Evolutionary conservation across 1,140 invertebrate genomes (phyloP), one percentile per base, ranked within the genome.

Genomic region (Ruditapes philippinarum): DNA sequence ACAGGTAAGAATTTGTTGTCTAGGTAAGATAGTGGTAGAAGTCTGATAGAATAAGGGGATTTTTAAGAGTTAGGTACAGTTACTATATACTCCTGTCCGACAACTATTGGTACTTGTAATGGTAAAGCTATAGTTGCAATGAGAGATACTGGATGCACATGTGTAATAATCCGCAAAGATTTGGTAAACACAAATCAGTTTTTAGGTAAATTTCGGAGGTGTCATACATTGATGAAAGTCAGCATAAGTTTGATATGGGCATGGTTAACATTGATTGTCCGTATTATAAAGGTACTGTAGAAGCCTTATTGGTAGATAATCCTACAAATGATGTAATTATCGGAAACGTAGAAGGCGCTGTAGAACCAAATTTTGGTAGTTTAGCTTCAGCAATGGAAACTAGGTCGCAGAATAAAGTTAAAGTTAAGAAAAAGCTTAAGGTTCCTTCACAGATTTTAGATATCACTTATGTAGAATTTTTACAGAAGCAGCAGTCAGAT

Each of bases 131-230:
- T 84, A 0, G 36, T 19, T 0, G 88, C 89, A 31, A 31, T 91
- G 28, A 82, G 83, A 57, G 90, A 91, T 92, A n/a, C n/a, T n/a
- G n/a, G n/a, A n/a, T n/a, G 90, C 88, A 88, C 60, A 40, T 31
- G 90, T 31, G 80, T 81, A 17, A 70, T 90, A 0, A 88, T 90
- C 17, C 45, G 38, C 33, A 12, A 14, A 17, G 42, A 31, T 19
- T 79, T 90, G 19, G 89, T 89, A 0, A 1, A 36, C n/a, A 22
- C 25, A 22, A 40, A 73, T 25, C 31, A 73, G 42, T 51, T 80
- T 22, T 80, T 78, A 28, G 70, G 36, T 3, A 38, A 86, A 82
- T 62, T 19, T 1, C 40, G 81, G 25, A 70, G 5, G 17, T 92
- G 87, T 88, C 38, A 68, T 9, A 49, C 79, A 0, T 82, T 45